phyloP scores from a whole-genome alignment of 2,113 vertebrate genomes.

The Sphyrna mokarran region DNA sequence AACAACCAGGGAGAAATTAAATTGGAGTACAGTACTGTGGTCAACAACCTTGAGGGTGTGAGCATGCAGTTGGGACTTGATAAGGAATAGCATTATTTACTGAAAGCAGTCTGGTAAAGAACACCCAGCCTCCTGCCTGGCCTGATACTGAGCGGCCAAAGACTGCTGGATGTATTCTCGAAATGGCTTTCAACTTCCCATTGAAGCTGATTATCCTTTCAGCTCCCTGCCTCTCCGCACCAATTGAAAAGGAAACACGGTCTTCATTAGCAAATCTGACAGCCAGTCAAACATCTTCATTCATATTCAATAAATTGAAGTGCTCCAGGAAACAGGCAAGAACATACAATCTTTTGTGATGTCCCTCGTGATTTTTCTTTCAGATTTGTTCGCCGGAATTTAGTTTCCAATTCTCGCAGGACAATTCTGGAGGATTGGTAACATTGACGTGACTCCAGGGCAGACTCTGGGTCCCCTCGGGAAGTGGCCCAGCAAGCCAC shows the following conservation, averaged over 20 bases:
- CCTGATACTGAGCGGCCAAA: background rate
- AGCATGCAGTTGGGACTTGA: background rate
- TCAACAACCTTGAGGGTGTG: background rate
- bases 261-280: background rate
- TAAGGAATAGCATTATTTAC: background rate
- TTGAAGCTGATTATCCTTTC: background rate
- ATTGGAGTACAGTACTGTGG: background rate
- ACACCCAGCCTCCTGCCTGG: too few species aligned
- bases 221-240: background rate
- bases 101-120: too few species aligned
- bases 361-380: background rate
- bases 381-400: background rate
- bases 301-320: background rate
- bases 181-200: background rate
- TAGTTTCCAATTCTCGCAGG: background rate
- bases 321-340: background rate
- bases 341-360: background rate
- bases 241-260: background rate
- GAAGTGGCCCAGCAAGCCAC: background rate
- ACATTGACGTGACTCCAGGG: background rate
- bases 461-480: background rate
- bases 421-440: background rate
- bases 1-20: background rate
- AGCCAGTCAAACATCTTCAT: background rate
- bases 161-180: background rate